Conservation (phyloP, 2,888 invertebrate species). For the Ormyrus labotus region DNA sequence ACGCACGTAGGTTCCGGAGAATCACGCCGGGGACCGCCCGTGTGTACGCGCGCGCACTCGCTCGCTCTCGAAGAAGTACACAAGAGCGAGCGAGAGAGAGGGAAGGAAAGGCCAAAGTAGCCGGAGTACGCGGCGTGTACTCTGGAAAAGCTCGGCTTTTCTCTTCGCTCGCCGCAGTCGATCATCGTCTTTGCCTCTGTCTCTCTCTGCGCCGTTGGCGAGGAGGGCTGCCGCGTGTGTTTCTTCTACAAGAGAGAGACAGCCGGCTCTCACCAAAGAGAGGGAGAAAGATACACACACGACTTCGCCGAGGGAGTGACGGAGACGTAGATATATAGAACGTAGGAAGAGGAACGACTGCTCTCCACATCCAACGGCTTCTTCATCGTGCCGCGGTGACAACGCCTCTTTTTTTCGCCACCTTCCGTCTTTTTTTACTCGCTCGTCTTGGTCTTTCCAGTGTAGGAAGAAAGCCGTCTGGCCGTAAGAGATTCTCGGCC, state of each 20-base stretch:
- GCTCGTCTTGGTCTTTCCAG: too few species aligned
- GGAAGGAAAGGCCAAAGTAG: conserved; percentile 23
- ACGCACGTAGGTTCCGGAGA: conserved; percentile 15
- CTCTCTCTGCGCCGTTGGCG: neutral
- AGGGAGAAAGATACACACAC: conserved; percentile 55
- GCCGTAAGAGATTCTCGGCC: neutral
- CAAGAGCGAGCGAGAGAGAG: conserved; percentile 7
- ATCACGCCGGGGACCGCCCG: conserved; percentile 49
- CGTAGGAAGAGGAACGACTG: conserved; percentile 30
- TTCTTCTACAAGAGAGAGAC: neutral
- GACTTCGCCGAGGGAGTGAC: conserved; percentile 23
- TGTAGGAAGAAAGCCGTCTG: neutral
- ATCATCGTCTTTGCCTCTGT: neutral
- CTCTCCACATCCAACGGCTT: conserved; percentile 28
- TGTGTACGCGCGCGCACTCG: conserved; percentile 50
- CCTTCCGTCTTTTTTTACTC: neutral
- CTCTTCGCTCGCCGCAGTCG: neutral
- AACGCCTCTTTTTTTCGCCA: conserved; percentile 51
- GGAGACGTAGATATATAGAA: conserved; percentile 35
- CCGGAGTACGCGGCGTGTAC: conserved; percentile 49
- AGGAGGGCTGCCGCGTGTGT: conserved; percentile 9
- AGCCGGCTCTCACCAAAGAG: conserved; percentile 9
- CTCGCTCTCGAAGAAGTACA: conserved; percentile 5
- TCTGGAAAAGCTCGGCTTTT: conserved; percentile 2
- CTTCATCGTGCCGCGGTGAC: conserved; percentile 38